phyloP scores from a whole-genome alignment of 2,113 vertebrate genomes.

The Centropus bengalensis region DNA sequence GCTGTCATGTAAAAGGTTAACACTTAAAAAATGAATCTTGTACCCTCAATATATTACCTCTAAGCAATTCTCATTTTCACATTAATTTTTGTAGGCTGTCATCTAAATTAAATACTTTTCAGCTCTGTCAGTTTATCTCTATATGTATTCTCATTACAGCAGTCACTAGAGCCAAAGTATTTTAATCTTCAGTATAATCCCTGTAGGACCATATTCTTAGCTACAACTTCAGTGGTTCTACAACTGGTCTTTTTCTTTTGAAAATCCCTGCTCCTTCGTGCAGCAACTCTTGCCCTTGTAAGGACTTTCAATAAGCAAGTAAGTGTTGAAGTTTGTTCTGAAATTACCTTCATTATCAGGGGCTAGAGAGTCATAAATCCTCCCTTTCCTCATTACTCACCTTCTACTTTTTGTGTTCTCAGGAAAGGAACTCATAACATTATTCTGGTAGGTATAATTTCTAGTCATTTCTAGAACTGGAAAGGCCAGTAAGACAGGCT shows the following conservation, averaged over 20 bases:
- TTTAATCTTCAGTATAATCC: constrained; percentile 35
- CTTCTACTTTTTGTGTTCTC: neutral
- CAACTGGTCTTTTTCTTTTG: neutral
- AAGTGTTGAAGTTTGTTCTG: neutral
- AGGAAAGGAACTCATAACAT: neutral
- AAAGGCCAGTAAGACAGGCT: neutral
- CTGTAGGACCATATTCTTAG: neutral
- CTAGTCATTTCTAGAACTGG: neutral
- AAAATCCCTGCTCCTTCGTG: neutral
- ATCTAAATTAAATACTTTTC: constrained; percentile 61
- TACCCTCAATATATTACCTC: constrained; percentile 17
- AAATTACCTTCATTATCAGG: neutral
- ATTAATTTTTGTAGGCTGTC: constrained; percentile 42
- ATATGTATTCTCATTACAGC: constrained; percentile 6
- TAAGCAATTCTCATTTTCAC: constrained; percentile 48
- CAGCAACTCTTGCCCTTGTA: neutral
- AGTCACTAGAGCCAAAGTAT: constrained; percentile 40
- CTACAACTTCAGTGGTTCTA: neutral
- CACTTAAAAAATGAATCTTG: constrained; percentile 36
- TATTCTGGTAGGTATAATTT: neutral
- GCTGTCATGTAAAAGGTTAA: constrained; percentile 40
- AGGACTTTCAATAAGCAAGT: neutral
- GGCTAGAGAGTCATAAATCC: neutral
- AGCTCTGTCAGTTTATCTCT: constrained; percentile 27
- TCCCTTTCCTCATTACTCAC: neutral